Evolutionary conservation across 2,113 vertebrate genomes (phyloP).

Genomic region (Gallinago media): DNA sequence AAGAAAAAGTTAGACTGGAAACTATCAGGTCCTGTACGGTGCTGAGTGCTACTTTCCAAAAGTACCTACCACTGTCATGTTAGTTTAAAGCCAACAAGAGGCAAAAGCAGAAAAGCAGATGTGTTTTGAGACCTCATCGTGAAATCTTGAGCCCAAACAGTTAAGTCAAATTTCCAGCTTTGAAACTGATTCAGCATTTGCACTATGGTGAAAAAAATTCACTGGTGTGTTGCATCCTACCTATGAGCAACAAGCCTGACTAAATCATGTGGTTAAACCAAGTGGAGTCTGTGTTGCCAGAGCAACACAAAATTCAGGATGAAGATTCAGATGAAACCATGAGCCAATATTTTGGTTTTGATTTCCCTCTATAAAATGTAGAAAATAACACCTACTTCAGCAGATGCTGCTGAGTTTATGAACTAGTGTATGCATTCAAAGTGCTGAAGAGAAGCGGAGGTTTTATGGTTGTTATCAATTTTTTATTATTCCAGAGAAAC

Average conservation of each 20-base stretch:
- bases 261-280: neutral
- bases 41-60: neutral
- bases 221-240: neutral
- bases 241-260: neutral
- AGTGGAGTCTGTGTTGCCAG: neutral
- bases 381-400: neutral
- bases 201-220: neutral
- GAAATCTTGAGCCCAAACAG: neutral
- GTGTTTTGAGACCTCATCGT: neutral
- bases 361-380: neutral
- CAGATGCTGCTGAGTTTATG: neutral
- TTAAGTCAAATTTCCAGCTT: neutral
- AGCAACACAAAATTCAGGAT: neutral
- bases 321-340: neutral
- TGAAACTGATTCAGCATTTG: neutral
- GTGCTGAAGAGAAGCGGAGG: neutral
- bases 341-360: neutral
- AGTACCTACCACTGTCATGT: neutral
- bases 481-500: neutral
- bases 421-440: neutral
- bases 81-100: neutral
- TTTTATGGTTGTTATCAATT: neutral
- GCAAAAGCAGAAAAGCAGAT: neutral
- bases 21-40: neutral
- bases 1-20: neutral